phyloP scores from a whole-genome alignment of 2,113 vertebrate species.

The Apodemus sylvaticus region DNA sequence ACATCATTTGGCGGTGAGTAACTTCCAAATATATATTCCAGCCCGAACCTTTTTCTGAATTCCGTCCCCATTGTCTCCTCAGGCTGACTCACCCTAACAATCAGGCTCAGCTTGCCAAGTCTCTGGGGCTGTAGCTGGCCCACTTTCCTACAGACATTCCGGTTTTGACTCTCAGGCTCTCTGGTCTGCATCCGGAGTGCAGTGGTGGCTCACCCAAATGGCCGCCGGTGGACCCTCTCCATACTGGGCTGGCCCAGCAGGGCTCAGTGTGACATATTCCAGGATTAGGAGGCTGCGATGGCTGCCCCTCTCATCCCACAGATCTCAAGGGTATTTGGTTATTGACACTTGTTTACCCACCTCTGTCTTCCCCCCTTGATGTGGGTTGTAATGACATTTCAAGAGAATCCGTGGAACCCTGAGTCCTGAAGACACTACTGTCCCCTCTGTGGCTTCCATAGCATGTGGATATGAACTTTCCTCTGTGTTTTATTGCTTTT shows the following conservation, averaged over 20 bases:
- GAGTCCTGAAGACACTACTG: neutral
- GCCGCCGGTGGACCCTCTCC: no score
- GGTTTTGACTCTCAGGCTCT: neutral
- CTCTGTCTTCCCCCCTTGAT: neutral
- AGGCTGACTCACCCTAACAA: neutral
- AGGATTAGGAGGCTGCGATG: neutral
- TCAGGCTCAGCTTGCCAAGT: neutral
- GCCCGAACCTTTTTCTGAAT: constrained; percentile 28
- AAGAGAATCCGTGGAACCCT: neutral
- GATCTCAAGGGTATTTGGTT: neutral
- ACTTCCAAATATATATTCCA: constrained; percentile 22
- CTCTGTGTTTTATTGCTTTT: neutral
- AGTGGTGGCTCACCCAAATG: neutral
- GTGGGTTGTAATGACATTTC: neutral
- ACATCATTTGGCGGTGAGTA: neutral
- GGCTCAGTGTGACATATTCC: neutral
- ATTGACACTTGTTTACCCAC: no score
- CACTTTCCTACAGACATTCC: neutral
- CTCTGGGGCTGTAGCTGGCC: neutral
- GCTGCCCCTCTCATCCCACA: neutral
- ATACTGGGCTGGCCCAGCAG: neutral
- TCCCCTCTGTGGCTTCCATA: neutral
- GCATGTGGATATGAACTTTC: neutral
- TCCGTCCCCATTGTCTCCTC: constrained; percentile 1
- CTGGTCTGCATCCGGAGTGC: neutral